Percentiles rank a stretch among this genome's conserved stretches.
Conservation (phyloP, 2,888 invertebrate genomes). For the Apomyelois bistriatella region DNA sequence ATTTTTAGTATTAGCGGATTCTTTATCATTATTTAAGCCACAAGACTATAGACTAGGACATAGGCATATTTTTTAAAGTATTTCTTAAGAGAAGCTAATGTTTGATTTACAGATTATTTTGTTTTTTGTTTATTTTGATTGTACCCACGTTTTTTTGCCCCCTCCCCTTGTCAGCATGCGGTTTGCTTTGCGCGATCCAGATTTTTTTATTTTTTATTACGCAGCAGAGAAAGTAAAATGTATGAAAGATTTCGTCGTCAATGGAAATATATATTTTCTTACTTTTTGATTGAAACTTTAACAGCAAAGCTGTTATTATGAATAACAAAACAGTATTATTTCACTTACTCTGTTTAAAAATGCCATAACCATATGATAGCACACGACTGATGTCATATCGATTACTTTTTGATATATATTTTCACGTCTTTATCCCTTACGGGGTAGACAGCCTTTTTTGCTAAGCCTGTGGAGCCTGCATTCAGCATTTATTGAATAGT, state of each 20-base stretch:
- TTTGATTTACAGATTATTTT: constrained; percentile 51
- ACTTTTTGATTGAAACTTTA: too few species aligned
- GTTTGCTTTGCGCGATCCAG: constrained; percentile 27
- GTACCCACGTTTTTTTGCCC: constrained; percentile 33
- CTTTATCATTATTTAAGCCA: too few species aligned
- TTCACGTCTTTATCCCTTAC: too few species aligned
- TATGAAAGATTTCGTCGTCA: constrained; percentile 31
- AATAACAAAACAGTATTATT: too few species aligned
- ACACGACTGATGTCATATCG: constrained; percentile 22
- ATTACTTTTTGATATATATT: neutral
- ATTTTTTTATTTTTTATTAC: constrained; percentile 38
- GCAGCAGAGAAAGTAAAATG: constrained; percentile 77
- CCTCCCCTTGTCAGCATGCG: constrained; percentile 47
- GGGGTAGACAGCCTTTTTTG: too few species aligned
- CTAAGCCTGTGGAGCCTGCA: too few species aligned
- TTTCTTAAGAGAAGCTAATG: constrained; percentile 30
- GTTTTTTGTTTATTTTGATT: constrained; percentile 28
- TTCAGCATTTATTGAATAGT: too few species aligned
- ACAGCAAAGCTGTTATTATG: too few species aligned
- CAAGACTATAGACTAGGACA: too few species aligned
- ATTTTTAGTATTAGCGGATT: too few species aligned
- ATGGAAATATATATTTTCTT: too few species aligned
- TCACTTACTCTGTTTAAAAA: constrained; percentile 67
- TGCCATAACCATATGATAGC: constrained; percentile 42
- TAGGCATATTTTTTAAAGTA: too few species aligned